Evolutionary conservation across 2,113 vertebrate species (phyloP).

Genomic region (Lontra canadensis): DNA sequence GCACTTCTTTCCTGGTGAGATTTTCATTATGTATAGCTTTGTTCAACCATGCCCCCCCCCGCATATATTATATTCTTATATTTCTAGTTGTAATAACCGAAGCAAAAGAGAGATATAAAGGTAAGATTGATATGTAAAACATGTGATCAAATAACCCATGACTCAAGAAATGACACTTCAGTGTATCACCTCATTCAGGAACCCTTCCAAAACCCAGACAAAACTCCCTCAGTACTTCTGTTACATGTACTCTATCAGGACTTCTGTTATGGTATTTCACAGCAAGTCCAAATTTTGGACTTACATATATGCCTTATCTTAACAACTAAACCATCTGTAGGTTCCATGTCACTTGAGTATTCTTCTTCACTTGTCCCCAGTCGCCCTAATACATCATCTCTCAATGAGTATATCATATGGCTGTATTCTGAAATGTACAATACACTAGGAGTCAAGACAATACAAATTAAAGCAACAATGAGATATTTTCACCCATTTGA

Average conservation of each 20-base stretch:
- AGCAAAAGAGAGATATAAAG: not conserved
- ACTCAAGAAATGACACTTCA: not conserved
- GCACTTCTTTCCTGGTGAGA: not conserved
- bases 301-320: not conserved
- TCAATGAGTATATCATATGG: not conserved
- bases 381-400: not conserved
- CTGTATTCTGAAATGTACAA: not conserved
- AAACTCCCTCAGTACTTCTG: not conserved
- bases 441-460: not conserved
- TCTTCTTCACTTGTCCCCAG: not conserved
- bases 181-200: not conserved
- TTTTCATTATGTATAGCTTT: not conserved
- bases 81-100: not conserved
- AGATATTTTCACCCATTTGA: not conserved
- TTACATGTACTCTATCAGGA: not conserved
- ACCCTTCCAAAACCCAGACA: not conserved
- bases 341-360: not conserved
- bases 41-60: not conserved
- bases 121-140: not conserved
- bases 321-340: not conserved
- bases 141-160: not conserved
- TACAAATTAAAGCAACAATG: not conserved
- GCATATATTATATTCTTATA: not conserved
- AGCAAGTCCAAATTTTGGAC: not conserved
- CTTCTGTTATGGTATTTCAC: not conserved